Evolutionary conservation across 2,113 vertebrate genomes (phyloP).

Genomic region (Thomomys bottae): DNA sequence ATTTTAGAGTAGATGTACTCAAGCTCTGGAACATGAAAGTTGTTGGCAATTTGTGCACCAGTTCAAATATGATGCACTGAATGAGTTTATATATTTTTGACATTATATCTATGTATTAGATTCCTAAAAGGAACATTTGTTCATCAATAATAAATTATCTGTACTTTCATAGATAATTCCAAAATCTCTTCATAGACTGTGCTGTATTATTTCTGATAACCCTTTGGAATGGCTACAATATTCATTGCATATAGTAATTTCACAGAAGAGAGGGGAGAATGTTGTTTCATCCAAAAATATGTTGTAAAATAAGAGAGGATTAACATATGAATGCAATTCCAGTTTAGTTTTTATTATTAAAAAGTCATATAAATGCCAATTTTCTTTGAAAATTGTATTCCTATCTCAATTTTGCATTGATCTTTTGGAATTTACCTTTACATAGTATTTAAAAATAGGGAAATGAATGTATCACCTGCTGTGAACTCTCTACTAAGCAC

Average conservation of each 20-base stretch:
- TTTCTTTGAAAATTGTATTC: neutral
- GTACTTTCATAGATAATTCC: neutral
- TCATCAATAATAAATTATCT: neutral
- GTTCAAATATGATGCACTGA: neutral
- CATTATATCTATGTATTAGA: neutral
- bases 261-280: neutral
- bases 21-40: neutral
- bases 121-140: neutral
- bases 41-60: neutral
- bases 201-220: too few relatives aligned
- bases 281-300: neutral
- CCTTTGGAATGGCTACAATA: too few relatives aligned
- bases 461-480: neutral
- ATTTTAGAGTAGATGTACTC: neutral
- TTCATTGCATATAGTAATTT: too few relatives aligned
- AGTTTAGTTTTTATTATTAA: slow-evolving; percentile 1
- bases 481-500: neutral
- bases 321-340: neutral
- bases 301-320: neutral
- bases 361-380: neutral
- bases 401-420: neutral
- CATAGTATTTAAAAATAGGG: neutral
- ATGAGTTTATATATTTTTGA: neutral
- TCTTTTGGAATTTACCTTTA: neutral
- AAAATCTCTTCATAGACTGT: neutral